Evolutionary conservation across 2,888 invertebrate species (phyloP), one percentile per base, ranked within the genome.

Genomic region (Julus scanicus): DNA sequence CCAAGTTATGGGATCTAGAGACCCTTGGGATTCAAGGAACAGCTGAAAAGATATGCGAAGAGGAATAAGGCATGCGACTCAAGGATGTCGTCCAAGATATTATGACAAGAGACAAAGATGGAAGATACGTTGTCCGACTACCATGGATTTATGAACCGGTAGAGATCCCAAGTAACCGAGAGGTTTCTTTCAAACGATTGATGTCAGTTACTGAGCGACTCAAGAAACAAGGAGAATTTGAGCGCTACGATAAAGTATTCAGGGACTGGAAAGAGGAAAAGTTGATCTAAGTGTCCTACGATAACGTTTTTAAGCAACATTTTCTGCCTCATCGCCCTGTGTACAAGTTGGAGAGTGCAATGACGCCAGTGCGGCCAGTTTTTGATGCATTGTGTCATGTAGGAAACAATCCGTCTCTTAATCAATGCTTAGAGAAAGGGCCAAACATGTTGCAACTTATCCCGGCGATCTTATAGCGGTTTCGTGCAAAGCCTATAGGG

Each of bases 311-410:
- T 4, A 3, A 37, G 13, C 13, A 63, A n/a, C 63, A 84, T 84
- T 87, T 13, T 29, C 29, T 87, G 9, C 87, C 63, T 9, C 63
- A 87, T 17, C 17, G 57, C 2, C 11, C 57, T 11, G 87, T 87
- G 29, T 8, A 63, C 8, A 49, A 57, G 1, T 13, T 15, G 1
- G 57, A 87, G 3, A 40, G 49, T 2, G 1, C 9, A 44, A 20
- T 63, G 2, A 87, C 87, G 2, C 49, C 49, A 3, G 29, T 87
- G 2, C 20, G 63, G 29, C 40, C 49, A 17, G 86, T 86, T 13
- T 86, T 86, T 29, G 86, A 86, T 86, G 86, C 49, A 13, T 86
- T 49, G 2, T 40, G 17, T 29, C n/a, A 5, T 8, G 49, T n/a
- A 0, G 86, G n/a, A 20, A 48, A 15, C 0, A 13, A 8, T 5